Evolutionary conservation across 2,113 vertebrate genomes (phyloP).

Genomic region (Bettongia penicillata): DNA sequence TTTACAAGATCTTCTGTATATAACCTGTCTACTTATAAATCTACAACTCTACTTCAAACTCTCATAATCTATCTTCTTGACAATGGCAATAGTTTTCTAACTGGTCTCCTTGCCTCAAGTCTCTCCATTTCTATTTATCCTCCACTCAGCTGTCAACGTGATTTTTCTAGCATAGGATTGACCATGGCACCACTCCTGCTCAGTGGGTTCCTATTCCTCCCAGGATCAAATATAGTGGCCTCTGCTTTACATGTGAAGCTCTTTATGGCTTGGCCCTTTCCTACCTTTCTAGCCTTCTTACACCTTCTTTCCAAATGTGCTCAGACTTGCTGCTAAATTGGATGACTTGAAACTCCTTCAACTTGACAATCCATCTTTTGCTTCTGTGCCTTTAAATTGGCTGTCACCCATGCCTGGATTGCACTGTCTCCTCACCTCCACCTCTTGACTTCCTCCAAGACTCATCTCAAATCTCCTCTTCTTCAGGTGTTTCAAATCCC

Average conservation of each 20-base stretch:
- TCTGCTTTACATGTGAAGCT: not conserved
- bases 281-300: too few species aligned
- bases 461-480: too few species aligned
- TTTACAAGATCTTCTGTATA: not conserved
- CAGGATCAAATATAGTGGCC: not conserved
- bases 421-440: too few species aligned
- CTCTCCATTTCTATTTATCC: not conserved
- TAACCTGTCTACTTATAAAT: not conserved
- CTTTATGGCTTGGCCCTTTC: too few species aligned
- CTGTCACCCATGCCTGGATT: too few species aligned
- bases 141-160: not conserved
- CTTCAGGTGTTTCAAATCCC: too few species aligned
- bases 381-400: too few species aligned
- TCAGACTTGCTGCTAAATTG: too few species aligned
- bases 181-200: not conserved
- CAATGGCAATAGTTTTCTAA: not conserved
- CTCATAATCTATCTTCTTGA: not conserved
- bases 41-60: not conserved
- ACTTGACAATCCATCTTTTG: too few species aligned
- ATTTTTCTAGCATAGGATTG: not conserved
- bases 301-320: too few species aligned
- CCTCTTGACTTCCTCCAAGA: too few species aligned
- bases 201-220: not conserved
- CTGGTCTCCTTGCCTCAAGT: not conserved
- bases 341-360: too few species aligned